phyloP scores from a whole-genome alignment of 2,888 invertebrate genomes.

The Erebia palarica region DNA sequence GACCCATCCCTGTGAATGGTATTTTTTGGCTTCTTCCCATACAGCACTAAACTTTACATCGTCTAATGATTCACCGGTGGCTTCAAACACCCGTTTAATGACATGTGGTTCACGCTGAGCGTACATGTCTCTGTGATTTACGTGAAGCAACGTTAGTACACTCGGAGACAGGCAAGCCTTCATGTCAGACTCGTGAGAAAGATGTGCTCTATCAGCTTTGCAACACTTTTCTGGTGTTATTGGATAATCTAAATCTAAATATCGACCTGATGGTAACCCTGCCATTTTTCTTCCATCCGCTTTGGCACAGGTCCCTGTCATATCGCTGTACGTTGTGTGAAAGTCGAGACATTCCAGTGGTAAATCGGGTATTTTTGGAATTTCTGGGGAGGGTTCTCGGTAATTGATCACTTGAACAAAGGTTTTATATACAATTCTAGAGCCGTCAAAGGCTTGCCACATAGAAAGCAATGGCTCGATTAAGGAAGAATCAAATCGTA shows the following conservation, averaged over 20 bases:
- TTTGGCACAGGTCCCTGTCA: constrained; percentile 63
- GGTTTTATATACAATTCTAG: constrained; percentile 71
- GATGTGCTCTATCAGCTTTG: constrained; percentile 55
- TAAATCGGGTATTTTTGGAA: constrained; percentile 68
- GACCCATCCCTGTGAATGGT: constrained; percentile 77
- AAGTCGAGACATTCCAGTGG: constrained; percentile 60
- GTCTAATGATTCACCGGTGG: constrained; percentile 73
- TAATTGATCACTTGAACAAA: constrained; percentile 77
- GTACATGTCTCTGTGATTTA: constrained; percentile 70
- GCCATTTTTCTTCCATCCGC: constrained; percentile 54
- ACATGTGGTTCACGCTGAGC: constrained; percentile 57
- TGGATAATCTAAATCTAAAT: constrained; percentile 67
- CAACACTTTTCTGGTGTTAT: constrained; percentile 57
- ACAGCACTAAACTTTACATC: constrained; percentile 72
- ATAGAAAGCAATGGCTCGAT: constrained; percentile 75
- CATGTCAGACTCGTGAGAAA: constrained; percentile 67
- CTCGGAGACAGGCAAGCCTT: constrained; percentile 62
- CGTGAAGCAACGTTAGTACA: constrained; percentile 59
- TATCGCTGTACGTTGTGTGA: constrained; percentile 68
- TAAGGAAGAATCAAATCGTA: constrained; percentile 71
- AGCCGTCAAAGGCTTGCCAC: constrained; percentile 72
- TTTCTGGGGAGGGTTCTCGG: constrained; percentile 62
- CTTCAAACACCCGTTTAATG: constrained; percentile 77
- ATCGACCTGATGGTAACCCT: constrained; percentile 70
- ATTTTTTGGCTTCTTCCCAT: constrained; percentile 76